Evolutionary conservation across 1,140 invertebrate species (phyloP), one percentile per base, ranked within the genome.

Genomic region (Drosophila arawakana): DNA sequence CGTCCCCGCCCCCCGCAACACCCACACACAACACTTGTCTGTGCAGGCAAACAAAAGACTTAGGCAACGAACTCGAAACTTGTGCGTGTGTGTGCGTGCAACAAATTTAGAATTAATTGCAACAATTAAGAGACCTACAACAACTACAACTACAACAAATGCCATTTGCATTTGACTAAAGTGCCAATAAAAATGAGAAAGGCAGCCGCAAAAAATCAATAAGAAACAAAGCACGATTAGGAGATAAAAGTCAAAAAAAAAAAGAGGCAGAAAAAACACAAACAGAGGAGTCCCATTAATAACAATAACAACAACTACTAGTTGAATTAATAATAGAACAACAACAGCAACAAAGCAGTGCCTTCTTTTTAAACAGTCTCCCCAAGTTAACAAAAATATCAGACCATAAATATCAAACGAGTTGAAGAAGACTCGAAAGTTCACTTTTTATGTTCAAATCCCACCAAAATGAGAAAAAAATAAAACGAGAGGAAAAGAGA

Each of bases 371-470:
- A 44, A 46, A 59, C 44, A 49, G 7, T 50, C 49, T 50, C 49
- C 21, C 25, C 49, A 50, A 55, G 72, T 58, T 80, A 83, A 61
- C 63, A 65, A 58, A 73, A 78, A 89, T 75, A 86, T 77, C 80
- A 73, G 83, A 50, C 84, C 80, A 80, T 88, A 89, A 88, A 90
- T 89, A 84, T 81, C 68, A 88, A 88, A 88, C 84, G 73, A 84
- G 84, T 88, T 90, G 70, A 44, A 76, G 52, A 68, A 65, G 72
- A 72, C 84, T 83, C 84, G 77, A 89, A 83, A 89, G 84, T 88
- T 88, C 74, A 84, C 85, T 82, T 73, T 73, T 76, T 71, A 73
- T 65, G 57, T 49, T 41, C 50, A 60, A 52, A 37, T 30, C 25
- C 25, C 25, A 1, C 25, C 18, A 21, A 21, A 21, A 21, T 21